Conservation (phyloP, 2,888 invertebrate genomes). For the Tenthredo distinguenda region DNA sequence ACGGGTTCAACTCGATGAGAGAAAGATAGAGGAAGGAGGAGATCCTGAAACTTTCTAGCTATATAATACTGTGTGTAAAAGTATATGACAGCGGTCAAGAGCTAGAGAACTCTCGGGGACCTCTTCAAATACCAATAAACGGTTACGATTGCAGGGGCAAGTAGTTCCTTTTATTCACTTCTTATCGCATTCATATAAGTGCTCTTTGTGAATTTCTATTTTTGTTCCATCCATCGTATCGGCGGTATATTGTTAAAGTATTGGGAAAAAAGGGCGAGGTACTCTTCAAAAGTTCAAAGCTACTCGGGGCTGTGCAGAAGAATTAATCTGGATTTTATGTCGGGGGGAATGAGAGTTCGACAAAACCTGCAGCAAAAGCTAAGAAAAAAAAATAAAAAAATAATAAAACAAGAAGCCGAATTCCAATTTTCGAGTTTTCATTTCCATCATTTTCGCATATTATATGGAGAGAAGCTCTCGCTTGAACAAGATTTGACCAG, state of each 20-base stretch:
- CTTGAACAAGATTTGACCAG: conserved; percentile 63
- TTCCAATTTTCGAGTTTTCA: background rate
- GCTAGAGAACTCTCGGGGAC: conserved; percentile 12
- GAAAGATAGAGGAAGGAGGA: background rate
- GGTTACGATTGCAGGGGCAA: background rate
- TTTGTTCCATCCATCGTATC: background rate
- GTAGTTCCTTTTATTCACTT: conserved; percentile 27
- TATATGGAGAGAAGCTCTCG: background rate
- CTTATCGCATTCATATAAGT: conserved; percentile 26
- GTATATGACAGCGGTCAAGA: conserved; percentile 34
- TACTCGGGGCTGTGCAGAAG: background rate
- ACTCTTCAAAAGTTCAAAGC: conserved; percentile 6
- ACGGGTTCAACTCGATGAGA: background rate
- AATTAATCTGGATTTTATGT: background rate
- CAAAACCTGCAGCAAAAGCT: background rate
- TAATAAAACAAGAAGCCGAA: background rate
- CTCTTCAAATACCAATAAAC: conserved; percentile 37
- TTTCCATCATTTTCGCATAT: background rate
- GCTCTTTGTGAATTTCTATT: conserved; percentile 35
- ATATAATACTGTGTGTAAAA: conserved; percentile 12
- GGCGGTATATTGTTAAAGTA: conserved; percentile 9
- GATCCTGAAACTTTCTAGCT: background rate
- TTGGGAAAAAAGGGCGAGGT: background rate
- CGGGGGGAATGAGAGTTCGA: background rate
- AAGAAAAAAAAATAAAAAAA: background rate